Evolutionary conservation across 2,888 invertebrate species (phyloP), one percentile per base, ranked within the genome.

Genomic region (Microctonus aethiopoides): DNA sequence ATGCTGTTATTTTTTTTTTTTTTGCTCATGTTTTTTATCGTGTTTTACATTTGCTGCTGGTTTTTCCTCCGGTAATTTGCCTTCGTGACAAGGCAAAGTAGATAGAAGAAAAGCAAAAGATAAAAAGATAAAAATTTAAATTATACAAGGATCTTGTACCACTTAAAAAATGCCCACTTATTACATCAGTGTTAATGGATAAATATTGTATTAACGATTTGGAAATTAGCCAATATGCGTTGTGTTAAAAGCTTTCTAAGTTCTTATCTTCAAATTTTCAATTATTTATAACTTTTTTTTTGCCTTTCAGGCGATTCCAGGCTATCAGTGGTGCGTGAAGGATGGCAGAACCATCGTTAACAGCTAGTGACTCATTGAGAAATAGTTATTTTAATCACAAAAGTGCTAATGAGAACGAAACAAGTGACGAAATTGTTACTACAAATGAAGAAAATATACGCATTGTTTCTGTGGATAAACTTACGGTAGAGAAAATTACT

Each of bases 401-500:
- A 54, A 71, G 24, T 32, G 59, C 51, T n/a, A 36, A 52, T 34
- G 56, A 68, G 41, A 59, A 39, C 10, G 46, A 41, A 20, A 20
- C 20, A 20, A 39, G 11, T 16, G 65, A 36, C 16, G 63, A 69
- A 4, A 20, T 24, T 24, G 13, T 22, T 41, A 32, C 60, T 54
- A 57, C 70, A n/a, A 52, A 61, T n/a, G 54, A 59, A 60, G 68
- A 73, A 26, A 71, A 72, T 59, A 68, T 77, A 11, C 74, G 75
- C 16, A 75, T 80, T 61, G 73, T 80, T 20, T 78, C 80, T n/a
- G 76, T 80, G 36, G 81, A 83, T 60, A 79, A 77, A 67, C 67
- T 83, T 11, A 79, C 78, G n/a, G 68, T 80, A 9, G 81, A 81
- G 62, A 81, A 80, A 64, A 78, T 82, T 36, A 79, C 80, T 0